Conservation (phyloP, 1,140 invertebrate genomes). For the Plectus sambesii region DNA sequence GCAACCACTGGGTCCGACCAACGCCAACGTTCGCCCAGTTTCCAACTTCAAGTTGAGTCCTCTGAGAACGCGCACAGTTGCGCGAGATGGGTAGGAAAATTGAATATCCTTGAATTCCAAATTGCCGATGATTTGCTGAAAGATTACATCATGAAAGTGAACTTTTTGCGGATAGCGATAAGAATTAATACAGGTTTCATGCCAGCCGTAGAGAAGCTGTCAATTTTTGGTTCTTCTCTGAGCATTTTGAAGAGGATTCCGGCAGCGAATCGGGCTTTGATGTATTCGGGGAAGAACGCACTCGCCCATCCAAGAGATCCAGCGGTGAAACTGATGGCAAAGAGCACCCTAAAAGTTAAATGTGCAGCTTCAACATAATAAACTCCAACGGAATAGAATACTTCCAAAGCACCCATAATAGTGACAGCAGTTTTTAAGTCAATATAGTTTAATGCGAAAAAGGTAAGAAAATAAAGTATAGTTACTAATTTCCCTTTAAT, state of each 20-base stretch:
- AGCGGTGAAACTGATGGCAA: conserved; percentile 29
- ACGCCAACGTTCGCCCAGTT: conserved; percentile 69
- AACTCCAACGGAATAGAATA: no score
- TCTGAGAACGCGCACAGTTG: conserved; percentile 55
- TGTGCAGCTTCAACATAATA: conserved; percentile 2
- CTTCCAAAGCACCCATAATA: no score
- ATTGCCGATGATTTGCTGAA: conserved; percentile 19
- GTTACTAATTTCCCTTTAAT: no score
- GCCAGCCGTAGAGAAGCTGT: conserved; percentile 39
- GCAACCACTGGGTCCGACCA: conserved; percentile 71
- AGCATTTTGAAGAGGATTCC: conserved; percentile 47
- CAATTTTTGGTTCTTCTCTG: conserved; percentile 44
- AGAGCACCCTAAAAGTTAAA: conserved; percentile 28
- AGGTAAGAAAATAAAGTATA: no score
- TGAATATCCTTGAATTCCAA: conserved; percentile 45
- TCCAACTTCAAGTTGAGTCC: conserved; percentile 63
- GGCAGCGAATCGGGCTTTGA: conserved; percentile 46
- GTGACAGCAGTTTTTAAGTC: no score
- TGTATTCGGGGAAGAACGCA: conserved; percentile 48
- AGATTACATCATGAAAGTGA: conserved; percentile 9
- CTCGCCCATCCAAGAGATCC: conserved; percentile 40
- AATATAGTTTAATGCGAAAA: no score
- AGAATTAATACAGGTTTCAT: conserved; percentile 12
- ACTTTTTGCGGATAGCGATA: no score
- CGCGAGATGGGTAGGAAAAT: conserved; percentile 47